Conservation (phyloP, 2,113 vertebrate species). For the Apteryx mantelli region DNA sequence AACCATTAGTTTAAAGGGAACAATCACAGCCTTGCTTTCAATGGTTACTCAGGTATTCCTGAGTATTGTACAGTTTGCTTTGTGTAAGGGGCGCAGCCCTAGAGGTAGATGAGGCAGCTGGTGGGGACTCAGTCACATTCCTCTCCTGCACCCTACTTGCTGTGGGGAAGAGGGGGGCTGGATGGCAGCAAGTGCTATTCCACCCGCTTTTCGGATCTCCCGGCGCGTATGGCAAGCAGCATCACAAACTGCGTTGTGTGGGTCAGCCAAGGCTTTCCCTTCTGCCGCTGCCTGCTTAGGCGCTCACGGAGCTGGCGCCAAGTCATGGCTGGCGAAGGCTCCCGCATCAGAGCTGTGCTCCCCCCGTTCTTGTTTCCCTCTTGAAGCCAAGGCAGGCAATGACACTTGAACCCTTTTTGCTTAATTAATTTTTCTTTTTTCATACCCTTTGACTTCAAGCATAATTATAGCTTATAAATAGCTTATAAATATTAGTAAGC, state of each 20-base stretch:
- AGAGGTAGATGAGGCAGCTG: not conserved
- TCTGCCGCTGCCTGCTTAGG: not conserved
- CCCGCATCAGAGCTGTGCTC: not conserved
- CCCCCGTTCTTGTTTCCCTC: not conserved
- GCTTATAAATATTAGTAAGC: not conserved
- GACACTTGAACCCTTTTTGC: not conserved
- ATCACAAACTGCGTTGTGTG: not conserved
- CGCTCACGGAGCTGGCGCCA: rapidly evolving
- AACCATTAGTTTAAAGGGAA: slow-evolving; percentile 16
- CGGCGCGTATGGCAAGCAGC: not conserved
- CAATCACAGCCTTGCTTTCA: slow-evolving; percentile 41
- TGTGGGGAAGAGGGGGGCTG: not conserved
- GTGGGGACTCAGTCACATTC: not conserved
- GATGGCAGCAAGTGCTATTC: not conserved
- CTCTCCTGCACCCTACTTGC: not conserved
- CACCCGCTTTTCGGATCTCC: not conserved
- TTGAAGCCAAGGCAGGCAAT: not conserved
- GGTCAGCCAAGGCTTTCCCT: not conserved
- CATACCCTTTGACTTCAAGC: not conserved
- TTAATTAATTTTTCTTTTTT: not conserved
- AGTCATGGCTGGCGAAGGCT: not conserved
- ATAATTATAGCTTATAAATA: not conserved
- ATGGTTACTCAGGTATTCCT: slow-evolving; percentile 25
- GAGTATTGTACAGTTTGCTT: slow-evolving; percentile 11
- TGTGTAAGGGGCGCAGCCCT: not conserved